A percentile compares a stretch with the other conserved stretches of the same genome.
phyloP scores from a whole-genome alignment of 2,113 vertebrate genomes.

The Chiloscyllium plagiosum region DNA sequence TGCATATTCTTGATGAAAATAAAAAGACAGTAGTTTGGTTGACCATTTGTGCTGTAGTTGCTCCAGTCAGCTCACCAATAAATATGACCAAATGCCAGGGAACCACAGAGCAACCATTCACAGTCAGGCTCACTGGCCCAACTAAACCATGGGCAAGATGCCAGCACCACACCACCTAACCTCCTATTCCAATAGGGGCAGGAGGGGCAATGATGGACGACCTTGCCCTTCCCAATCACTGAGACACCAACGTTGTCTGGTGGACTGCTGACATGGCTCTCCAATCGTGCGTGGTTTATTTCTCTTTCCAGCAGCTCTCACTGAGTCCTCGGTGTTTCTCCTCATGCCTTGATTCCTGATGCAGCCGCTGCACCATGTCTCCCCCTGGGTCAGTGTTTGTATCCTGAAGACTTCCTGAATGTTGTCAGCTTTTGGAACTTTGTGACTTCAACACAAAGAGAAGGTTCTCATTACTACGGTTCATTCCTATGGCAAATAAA shows the following conservation, averaged over 20 bases:
- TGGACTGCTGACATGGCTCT: not conserved
- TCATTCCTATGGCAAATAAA: conserved; percentile 11
- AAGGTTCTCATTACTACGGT: not conserved
- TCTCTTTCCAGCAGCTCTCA: not conserved
- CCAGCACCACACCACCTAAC: too few relatives aligned
- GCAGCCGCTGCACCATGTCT: conserved; percentile 13
- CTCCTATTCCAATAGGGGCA: too few relatives aligned
- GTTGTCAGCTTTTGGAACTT: conserved; percentile 11
- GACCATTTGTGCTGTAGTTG: not conserved
- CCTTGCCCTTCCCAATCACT: not conserved
- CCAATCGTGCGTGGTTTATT: conserved; percentile 4
- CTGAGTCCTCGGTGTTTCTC: not conserved
- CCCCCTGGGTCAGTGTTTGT: not conserved
- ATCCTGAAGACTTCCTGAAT: conserved; percentile 18
- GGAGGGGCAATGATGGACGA: not conserved
- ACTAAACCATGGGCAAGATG: too few relatives aligned
- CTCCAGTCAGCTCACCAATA: not conserved
- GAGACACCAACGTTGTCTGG: conserved; percentile 21
- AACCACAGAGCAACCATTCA: not conserved
- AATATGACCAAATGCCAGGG: not conserved
- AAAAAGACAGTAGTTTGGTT: not conserved
- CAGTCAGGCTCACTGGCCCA: not conserved
- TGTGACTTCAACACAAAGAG: not conserved
- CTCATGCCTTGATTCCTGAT: not conserved
- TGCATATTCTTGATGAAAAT: too few relatives aligned